Evolutionary conservation across 2,113 vertebrate species (phyloP).

Genomic region (Progne subis): DNA sequence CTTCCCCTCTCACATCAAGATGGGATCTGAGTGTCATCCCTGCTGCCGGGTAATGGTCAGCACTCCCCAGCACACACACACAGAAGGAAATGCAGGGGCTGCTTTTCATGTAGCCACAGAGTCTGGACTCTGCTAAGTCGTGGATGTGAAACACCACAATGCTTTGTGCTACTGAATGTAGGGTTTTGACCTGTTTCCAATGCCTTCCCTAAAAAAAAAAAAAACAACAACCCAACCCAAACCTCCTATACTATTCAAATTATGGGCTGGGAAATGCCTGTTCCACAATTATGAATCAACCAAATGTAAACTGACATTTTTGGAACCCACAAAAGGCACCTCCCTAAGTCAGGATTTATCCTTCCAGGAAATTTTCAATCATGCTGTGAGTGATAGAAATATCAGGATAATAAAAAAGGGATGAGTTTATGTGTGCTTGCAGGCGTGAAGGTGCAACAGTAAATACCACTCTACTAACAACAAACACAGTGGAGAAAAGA

Average conservation of each 20-base stretch:
- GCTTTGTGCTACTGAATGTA: background rate
- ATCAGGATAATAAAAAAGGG: background rate
- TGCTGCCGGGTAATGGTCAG: background rate
- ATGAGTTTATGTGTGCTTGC: background rate
- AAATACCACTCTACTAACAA: background rate
- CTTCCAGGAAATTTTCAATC: conserved; percentile 61
- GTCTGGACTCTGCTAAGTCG: background rate
- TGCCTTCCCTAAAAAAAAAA: background rate
- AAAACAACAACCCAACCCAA: background rate
- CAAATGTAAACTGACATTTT: conserved; percentile 21
- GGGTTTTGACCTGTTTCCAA: conserved; percentile 10
- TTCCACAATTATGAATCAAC: conserved; percentile 23
- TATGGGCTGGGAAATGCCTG: conserved; percentile 20
- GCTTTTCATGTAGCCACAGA: background rate
- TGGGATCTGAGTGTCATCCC: background rate
- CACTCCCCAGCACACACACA: background rate
- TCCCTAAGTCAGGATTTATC: conserved; percentile 1
- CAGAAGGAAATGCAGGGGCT: background rate
- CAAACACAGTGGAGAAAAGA: background rate
- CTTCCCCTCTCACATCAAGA: background rate
- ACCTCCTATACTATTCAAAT: background rate
- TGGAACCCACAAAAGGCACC: conserved; percentile 10
- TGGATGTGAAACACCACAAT: background rate
- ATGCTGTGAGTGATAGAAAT: background rate
- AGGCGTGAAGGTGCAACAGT: background rate